Conservation (phyloP, 2,113 vertebrate species). For the Mastomys coucha region DNA sequence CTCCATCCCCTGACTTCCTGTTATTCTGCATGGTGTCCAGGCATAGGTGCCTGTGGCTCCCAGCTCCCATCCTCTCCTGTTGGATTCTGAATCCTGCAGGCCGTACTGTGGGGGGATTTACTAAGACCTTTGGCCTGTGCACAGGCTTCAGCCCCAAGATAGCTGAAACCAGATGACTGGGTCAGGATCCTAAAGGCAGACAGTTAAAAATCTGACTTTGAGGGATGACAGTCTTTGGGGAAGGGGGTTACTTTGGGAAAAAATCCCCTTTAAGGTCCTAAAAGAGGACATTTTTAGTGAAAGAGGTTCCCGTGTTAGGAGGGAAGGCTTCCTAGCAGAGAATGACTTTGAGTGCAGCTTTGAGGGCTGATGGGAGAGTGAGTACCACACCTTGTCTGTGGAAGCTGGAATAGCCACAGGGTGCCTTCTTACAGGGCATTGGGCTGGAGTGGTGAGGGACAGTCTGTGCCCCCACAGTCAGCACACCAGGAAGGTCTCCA, state of each 20-base stretch:
- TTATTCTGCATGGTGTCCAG: background rate
- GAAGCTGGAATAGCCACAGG: background rate
- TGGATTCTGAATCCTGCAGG: background rate
- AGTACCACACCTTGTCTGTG: background rate
- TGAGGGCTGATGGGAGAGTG: background rate
- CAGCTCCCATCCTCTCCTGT: background rate
- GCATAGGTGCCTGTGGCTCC: background rate
- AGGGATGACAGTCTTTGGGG: background rate
- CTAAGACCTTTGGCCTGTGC: background rate
- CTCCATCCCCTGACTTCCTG: background rate
- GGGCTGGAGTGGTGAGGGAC: background rate
- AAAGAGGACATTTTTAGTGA: background rate
- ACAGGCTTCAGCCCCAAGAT: background rate
- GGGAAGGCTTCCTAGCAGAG: background rate
- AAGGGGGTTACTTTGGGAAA: background rate
- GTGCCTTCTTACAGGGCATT: background rate
- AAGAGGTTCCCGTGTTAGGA: background rate
- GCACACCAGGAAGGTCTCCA: background rate
- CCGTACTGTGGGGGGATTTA: accelerated
- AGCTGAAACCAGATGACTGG: background rate
- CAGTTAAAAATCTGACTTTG: background rate
- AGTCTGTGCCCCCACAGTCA: background rate
- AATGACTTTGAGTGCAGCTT: background rate
- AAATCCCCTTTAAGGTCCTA: background rate
- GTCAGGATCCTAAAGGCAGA: background rate